Conservation (phyloP, 2,888 invertebrate genomes). For the Anarsia innoxiella region DNA sequence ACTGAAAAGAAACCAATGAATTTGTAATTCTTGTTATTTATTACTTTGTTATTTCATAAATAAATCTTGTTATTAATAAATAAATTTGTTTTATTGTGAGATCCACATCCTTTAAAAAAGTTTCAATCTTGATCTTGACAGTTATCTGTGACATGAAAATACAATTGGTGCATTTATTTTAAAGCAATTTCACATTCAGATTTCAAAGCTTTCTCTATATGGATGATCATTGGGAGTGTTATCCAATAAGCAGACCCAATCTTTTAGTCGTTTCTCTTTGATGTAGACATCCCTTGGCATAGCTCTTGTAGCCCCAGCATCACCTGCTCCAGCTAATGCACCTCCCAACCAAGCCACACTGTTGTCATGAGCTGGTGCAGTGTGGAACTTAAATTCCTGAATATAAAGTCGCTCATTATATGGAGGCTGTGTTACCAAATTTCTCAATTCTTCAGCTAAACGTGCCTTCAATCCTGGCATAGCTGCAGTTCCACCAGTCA, state of each 20-base stretch:
- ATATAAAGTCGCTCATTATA: slow-evolving; percentile 58
- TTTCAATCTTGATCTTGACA: not conserved
- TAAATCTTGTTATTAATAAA: slow-evolving; percentile 6
- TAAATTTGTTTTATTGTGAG: slow-evolving; percentile 2
- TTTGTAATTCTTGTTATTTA: slow-evolving; percentile 4
- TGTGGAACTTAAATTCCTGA: slow-evolving; percentile 82
- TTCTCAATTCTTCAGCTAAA: slow-evolving; percentile 83
- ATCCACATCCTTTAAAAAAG: not conserved
- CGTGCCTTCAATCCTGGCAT: slow-evolving; percentile 88
- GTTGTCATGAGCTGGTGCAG: slow-evolving; percentile 83
- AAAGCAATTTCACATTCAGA: too few relatives aligned
- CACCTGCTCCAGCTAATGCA: slow-evolving; percentile 52
- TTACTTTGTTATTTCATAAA: too few relatives aligned
- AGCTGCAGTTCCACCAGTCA: slow-evolving; percentile 91
- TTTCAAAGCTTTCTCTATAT: slow-evolving; percentile 12
- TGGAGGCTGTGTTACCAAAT: slow-evolving; percentile 76
- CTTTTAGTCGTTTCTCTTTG: slow-evolving; percentile 81
- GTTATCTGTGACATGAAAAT: not conserved
- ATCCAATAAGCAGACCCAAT: slow-evolving; percentile 85
- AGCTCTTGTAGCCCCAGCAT: slow-evolving; percentile 80
- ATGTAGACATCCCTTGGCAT: slow-evolving; percentile 82
- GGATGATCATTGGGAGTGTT: slow-evolving; percentile 47
- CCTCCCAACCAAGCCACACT: slow-evolving; percentile 92
- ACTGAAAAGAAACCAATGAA: not conserved
- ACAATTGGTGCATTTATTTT: too few relatives aligned